Percentiles rank a stretch among this genome's conserved stretches.
Evolutionary conservation across 2,888 invertebrate species (phyloP).

Genomic region (Xanthostigma xanthostigma): DNA sequence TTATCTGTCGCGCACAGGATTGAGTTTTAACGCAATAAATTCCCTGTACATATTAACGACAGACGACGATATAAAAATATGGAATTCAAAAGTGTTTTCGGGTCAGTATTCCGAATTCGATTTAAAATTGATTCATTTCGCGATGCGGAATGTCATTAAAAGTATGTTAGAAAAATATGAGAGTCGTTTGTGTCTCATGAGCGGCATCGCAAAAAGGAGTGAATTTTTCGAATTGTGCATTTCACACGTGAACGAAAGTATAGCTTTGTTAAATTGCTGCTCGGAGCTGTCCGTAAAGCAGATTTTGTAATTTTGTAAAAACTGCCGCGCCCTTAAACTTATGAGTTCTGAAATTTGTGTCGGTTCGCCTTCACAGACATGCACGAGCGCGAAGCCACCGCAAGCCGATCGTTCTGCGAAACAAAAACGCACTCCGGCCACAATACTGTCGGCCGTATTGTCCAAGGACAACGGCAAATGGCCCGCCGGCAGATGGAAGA

Average conservation of each 20-base stretch:
- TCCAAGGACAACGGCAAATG: conserved; percentile 7
- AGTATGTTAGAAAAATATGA: neutral
- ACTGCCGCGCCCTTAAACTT: neutral
- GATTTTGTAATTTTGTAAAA: neutral
- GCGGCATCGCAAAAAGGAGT: neutral
- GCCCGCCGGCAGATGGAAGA: conserved; percentile 5
- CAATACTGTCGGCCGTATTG: conserved; percentile 1
- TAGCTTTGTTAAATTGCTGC: neutral
- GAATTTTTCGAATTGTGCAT: neutral
- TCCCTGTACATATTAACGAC: conserved; percentile 2
- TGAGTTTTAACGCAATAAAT: conserved; percentile 1
- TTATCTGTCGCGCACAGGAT: neutral
- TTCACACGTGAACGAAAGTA: conserved; percentile 2
- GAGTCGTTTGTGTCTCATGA: neutral
- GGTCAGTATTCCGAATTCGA: neutral
- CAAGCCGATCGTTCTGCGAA: neutral
- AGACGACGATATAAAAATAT: neutral
- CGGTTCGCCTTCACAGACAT: neutral
- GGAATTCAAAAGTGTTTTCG: conserved; percentile 2
- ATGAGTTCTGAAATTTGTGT: neutral
- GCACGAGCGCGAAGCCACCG: neutral
- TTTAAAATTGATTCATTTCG: neutral
- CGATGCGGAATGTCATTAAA: neutral
- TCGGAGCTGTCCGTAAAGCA: too few species aligned
- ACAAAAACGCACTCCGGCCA: neutral